These are phyloP conservation scores for Poliocrania exsul DNA, from an alignment of 2,797 vertebrate species.

Conservation along the genomic window DNA sequence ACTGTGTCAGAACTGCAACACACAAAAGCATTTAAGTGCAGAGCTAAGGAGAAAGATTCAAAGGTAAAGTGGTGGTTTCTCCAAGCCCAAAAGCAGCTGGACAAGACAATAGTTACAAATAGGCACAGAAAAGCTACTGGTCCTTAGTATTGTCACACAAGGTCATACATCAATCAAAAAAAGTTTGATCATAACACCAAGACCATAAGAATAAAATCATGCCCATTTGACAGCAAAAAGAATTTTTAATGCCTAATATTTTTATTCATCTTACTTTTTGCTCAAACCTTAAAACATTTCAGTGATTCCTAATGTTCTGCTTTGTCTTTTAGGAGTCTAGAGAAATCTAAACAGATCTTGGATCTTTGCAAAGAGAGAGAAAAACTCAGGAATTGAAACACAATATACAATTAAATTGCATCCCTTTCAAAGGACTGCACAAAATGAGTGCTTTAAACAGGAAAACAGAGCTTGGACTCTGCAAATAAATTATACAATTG, in stretches of 20 bases:
- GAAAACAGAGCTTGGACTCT: neutral
- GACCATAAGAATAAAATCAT: neutral
- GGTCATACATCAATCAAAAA: rapidly evolving
- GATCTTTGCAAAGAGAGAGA: neutral
- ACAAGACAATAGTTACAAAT: neutral
- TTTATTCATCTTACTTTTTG: neutral
- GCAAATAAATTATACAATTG: neutral
- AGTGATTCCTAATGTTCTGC: neutral
- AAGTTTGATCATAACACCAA: neutral
- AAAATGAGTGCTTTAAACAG: neutral
- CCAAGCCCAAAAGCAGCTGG: neutral
- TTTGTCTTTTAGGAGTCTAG: neutral
- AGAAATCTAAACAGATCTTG: neutral
- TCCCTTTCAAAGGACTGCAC: neutral
- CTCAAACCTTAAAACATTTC: neutral
- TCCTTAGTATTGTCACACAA: neutral
- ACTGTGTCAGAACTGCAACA: neutral
- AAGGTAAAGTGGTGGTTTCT: neutral
- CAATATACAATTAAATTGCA: neutral
- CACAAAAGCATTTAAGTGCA: neutral
- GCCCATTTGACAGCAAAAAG: neutral
- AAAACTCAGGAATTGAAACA: neutral
- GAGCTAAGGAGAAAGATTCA: neutral
- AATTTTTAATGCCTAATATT: neutral
- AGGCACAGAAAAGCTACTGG: neutral